Evolutionary conservation across 2,113 vertebrate genomes (phyloP), one percentile per base, ranked within the genome.

Genomic region (Mandrillus leucophaeus): DNA sequence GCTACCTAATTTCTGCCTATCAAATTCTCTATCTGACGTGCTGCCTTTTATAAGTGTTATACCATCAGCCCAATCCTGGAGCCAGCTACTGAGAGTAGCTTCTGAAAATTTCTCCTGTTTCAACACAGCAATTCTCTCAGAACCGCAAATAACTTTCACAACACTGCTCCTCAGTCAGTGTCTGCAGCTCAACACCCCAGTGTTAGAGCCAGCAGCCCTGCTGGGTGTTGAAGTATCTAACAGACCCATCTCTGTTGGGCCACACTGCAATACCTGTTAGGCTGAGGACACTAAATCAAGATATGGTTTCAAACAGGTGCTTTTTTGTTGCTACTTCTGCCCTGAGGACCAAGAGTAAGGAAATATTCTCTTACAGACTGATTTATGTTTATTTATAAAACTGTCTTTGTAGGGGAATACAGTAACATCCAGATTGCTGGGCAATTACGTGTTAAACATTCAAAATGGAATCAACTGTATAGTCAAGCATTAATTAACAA

Each of bases 371-470:
- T 11, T 72, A 30, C 12, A 25, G 59, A 17, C 61, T 55, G 43
- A 45, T 14, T 80, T 25, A 43, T n/a, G 45, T 11, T n/a, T 17
- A 14, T 16, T 79, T 13, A 82, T 4, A 30, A 45, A 23, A 40
- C 55, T 22, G 38, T 38, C 81, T 82, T 30, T 68, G 82, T 43
- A 13, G 66, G 22, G 61, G 40, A 64, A 18, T 14, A 79, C 30
- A 22, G 35, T 0, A n/a, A 45, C 3, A 22, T 25, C 32, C 72
- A 64, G 38, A 50, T 0, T 6, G 17, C 50, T 40, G 10, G 2
- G 35, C 38, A 64, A 52, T 12, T 0, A 25, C 0, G 1, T 14
- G 70, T 27, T 50, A 78, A 59, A 78, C 59, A 70, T 72, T 45
- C 84, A 84, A 35, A 66, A 45, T 20, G 84, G 85, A 79, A 73